phyloP scores from a whole-genome alignment of 2,888 invertebrate genomes.

The Dynastes grantii region DNA sequence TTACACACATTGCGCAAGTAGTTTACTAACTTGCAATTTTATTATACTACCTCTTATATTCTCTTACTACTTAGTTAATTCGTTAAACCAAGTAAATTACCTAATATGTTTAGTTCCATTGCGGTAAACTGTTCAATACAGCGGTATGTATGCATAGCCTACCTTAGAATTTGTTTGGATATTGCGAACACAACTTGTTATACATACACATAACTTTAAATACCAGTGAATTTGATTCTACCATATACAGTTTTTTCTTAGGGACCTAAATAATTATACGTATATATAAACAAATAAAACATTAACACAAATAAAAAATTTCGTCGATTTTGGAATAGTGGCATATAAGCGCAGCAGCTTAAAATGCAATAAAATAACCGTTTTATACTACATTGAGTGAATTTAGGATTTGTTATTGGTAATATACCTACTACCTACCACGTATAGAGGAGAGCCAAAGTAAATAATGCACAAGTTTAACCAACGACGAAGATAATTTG shows the following conservation, averaged over 20 bases:
- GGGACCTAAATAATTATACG: background rate
- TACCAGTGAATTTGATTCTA: too few species aligned
- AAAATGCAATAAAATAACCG: background rate
- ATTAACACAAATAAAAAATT: slow-evolving; percentile 14
- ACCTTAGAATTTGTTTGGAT: too few species aligned
- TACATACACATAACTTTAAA: too few species aligned
- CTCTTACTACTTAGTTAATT: too few species aligned
- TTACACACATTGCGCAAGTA: too few species aligned
- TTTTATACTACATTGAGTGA: background rate
- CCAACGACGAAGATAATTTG: background rate
- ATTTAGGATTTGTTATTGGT: slow-evolving; percentile 2
- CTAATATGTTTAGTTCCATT: too few species aligned
- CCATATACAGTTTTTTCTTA: background rate
- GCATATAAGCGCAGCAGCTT: background rate
- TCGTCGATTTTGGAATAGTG: slow-evolving; percentile 2
- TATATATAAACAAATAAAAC: background rate
- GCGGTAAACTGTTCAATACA: too few species aligned
- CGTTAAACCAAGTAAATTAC: too few species aligned
- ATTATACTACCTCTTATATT: too few species aligned
- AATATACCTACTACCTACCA: slow-evolving; percentile 1
- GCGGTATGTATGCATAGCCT: too few species aligned
- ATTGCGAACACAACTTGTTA: too few species aligned
- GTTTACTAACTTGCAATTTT: too few species aligned
- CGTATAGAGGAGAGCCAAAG: background rate
- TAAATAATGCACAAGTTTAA: background rate